A percentile compares a stretch with the other conserved stretches of the same genome.
These are phyloP conservation scores for Heterodera schachtii DNA, from an alignment of 1,140 invertebrate species.

Conservation along the genomic window DNA sequence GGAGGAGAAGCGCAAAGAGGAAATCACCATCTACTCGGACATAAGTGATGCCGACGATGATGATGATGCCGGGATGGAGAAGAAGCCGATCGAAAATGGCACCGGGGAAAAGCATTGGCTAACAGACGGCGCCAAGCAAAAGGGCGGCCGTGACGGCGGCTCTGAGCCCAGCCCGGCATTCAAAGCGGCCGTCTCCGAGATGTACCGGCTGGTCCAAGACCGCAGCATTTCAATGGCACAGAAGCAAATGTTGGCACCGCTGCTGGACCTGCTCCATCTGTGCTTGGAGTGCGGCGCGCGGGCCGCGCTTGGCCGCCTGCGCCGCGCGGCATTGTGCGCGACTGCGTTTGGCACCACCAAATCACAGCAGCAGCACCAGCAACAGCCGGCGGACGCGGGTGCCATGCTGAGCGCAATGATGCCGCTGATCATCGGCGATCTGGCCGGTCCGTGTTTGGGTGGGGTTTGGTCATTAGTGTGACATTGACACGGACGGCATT, in stretches of 20 bases:
- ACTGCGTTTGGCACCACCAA: not conserved
- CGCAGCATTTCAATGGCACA: not conserved
- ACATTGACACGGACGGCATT: too few relatives aligned
- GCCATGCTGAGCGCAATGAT: not conserved
- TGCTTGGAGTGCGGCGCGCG: constrained; percentile 5
- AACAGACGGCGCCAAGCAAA: too few relatives aligned
- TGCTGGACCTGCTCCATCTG: not conserved
- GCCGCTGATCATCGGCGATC: not conserved
- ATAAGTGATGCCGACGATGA: not conserved
- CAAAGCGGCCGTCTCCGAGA: not conserved
- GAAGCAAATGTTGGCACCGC: constrained; percentile 13
- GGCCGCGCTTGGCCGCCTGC: not conserved
- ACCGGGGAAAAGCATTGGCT: too few relatives aligned
- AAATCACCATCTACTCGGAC: constrained; percentile 5
- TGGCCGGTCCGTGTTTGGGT: not conserved
- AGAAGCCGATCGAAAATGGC: too few relatives aligned
- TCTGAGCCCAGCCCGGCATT: not conserved
- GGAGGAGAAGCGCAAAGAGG: not conserved
- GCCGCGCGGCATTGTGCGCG: not conserved
- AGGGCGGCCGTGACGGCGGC: too few relatives aligned
- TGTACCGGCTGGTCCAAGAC: constrained; percentile 7
- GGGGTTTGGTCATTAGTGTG: too few relatives aligned
- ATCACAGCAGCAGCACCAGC: not conserved
- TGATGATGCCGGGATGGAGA: too few relatives aligned
- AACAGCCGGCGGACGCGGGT: not conserved